Percentiles rank a stretch among this genome's conserved stretches.
Conservation (phyloP, 2,888 invertebrate species). For the Noctua comes region DNA sequence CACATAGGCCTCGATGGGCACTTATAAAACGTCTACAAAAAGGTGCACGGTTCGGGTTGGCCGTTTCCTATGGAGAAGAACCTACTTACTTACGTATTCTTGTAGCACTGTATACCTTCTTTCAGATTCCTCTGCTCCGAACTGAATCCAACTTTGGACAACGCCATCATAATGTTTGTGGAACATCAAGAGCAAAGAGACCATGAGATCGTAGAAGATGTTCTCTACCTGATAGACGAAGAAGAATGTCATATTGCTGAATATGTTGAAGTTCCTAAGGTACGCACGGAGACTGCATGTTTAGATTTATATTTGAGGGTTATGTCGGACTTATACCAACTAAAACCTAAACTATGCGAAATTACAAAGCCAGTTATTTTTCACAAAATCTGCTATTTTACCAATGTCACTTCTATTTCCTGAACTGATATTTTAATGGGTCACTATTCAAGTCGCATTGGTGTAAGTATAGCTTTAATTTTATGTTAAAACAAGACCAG, state of each 20-base stretch:
- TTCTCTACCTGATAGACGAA: conserved; percentile 92
- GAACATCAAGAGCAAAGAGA: conserved; percentile 91
- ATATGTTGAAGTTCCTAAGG: conserved; percentile 97
- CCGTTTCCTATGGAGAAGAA: no score
- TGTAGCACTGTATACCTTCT: conserved; percentile 13
- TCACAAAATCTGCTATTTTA: not conserved
- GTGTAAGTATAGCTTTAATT: not conserved
- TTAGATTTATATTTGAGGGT: not conserved
- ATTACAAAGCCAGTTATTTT: not conserved
- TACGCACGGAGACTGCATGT: conserved; percentile 62
- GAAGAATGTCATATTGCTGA: conserved; percentile 92
- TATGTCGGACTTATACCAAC: not conserved
- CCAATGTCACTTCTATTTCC: not conserved
- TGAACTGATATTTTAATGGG: not conserved
- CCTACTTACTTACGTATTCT: no score
- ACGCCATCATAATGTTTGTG: conserved; percentile 90
- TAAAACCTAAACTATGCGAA: not conserved
- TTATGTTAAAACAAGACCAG: not conserved
- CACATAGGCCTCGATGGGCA: no score
- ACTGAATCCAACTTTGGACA: conserved; percentile 79
- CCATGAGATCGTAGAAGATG: conserved; percentile 92
- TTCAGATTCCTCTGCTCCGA: conserved; percentile 82
- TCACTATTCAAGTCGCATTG: not conserved
- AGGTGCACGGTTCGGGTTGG: no score
- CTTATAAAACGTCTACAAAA: no score